A percentile compares a stretch with the other conserved stretches of the same genome.
These are phyloP conservation scores for Poecilia latipinna DNA, from an alignment of 2,113 vertebrate genomes.

Conservation along the genomic window DNA sequence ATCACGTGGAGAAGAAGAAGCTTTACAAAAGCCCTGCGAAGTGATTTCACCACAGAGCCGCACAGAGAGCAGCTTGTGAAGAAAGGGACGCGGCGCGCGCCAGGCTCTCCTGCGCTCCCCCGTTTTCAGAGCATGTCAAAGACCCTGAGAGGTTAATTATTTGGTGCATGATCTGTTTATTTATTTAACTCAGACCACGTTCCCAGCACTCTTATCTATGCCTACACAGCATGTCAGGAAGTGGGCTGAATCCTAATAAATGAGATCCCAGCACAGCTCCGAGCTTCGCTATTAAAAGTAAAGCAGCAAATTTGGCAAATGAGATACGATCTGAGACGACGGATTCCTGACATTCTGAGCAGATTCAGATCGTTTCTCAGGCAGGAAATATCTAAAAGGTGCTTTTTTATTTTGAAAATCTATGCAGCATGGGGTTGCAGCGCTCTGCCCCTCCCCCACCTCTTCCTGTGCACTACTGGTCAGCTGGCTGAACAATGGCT, in stretches of 20 bases:
- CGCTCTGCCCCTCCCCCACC: not conserved
- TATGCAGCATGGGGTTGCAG: not conserved
- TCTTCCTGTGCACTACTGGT: not conserved
- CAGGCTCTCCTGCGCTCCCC: slow-evolving; percentile 12
- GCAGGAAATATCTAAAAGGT: slow-evolving; percentile 17
- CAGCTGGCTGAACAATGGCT: not conserved
- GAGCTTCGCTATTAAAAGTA: slow-evolving; percentile 38
- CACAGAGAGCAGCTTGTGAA: slow-evolving; percentile 20
- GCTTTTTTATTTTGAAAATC: not conserved
- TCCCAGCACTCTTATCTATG: slow-evolving; percentile 61
- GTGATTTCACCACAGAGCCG: slow-evolving; percentile 32
- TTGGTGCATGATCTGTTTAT: slow-evolving; percentile 76
- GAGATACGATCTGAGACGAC: slow-evolving; percentile 28
- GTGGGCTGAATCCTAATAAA: slow-evolving; percentile 69
- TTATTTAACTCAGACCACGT: slow-evolving; percentile 69
- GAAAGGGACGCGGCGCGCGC: not conserved
- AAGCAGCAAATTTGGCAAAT: slow-evolving; percentile 26
- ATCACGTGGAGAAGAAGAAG: not conserved
- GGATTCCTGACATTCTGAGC: slow-evolving; percentile 12
- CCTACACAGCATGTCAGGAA: slow-evolving; percentile 55
- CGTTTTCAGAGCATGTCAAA: slow-evolving; percentile 67
- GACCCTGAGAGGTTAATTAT: slow-evolving; percentile 79
- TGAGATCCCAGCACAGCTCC: slow-evolving; percentile 29
- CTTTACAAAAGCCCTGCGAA: not conserved
- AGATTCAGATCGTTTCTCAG: slow-evolving; percentile 21